Percentiles rank a stretch among this genome's conserved stretches.
Evolutionary conservation across 2,113 vertebrate genomes (phyloP).

Genomic region (Gobius niger): DNA sequence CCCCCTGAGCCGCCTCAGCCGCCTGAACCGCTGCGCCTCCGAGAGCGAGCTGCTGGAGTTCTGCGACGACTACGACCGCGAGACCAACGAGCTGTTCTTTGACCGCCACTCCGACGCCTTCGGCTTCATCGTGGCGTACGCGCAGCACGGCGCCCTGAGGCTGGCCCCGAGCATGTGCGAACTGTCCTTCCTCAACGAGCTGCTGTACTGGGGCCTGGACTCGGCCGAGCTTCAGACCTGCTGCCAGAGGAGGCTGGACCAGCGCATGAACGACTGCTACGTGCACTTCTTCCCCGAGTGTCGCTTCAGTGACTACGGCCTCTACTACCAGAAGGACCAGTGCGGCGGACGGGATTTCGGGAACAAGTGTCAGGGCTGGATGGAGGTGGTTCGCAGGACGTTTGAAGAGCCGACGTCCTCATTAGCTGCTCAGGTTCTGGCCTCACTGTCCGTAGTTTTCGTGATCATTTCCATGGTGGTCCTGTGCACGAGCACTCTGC

Average conservation of each 20-base stretch:
- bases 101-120: constrained; percentile 95
- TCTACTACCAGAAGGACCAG: not conserved
- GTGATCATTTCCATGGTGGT: constrained; percentile 96
- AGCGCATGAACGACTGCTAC: constrained; percentile 89
- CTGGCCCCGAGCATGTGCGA: constrained; percentile 95
- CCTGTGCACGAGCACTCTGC: constrained; percentile 93
- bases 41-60: constrained; percentile 94
- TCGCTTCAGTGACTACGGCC: constrained; percentile 1
- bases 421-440: constrained; percentile 88
- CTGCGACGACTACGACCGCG: constrained; percentile 94
- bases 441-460: constrained; percentile 89
- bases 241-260: constrained; percentile 92
- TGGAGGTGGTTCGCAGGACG: constrained; percentile 89
- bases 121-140: constrained; percentile 91
- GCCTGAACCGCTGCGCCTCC: constrained; percentile 87
- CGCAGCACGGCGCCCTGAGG: constrained; percentile 90
- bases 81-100: constrained; percentile 95
- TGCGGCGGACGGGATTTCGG: constrained; percentile 4
- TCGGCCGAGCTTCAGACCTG: constrained; percentile 88
- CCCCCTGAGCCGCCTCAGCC: constrained; percentile 89
- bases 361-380: constrained; percentile 69
- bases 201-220: constrained; percentile 96
- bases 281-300: constrained; percentile 85
- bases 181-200: constrained; percentile 95
- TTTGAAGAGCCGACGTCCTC: constrained; percentile 96